Base-by-base conservation (phyloP, 2,888 invertebrate genomes). In the Ochropacha duplaris region DNA sequence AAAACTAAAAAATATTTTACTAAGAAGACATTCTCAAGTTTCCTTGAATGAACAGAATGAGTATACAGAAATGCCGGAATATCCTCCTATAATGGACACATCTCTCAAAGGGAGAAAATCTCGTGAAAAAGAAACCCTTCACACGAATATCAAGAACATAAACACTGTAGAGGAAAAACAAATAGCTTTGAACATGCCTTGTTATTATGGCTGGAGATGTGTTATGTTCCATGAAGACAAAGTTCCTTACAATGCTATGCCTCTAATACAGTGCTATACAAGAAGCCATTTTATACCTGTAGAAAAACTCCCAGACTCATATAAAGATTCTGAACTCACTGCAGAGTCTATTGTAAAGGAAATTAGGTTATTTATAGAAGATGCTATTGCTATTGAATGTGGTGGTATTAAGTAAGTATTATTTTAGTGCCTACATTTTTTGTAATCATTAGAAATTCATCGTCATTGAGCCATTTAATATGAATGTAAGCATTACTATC, bases 121-220 rank as follows among this genome's bases (percentile, higher is more conserved):
- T 70, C 92, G 95, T 50, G 79, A 88, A 58, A 83, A 89, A 0
- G 78, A 93, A 63, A 66, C 75, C 1, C 86, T 93, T 82, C 88
- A 95, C 71, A 90, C 95, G 16, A 92, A 94, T 75, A 94, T 97
- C 14, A 93, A 94, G 78, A 82, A 91, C 1, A 73, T 96, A 12
- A 93, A 94, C 58, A 97, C 97, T 0, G 94, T 97, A 0, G 98
- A 98, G 87, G 97, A 97, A 81, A 98, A 98, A 78, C 93, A 97
- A 71, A 95, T 97, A 55, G 96, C 96, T 69, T 76, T 97, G 24
- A 97, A 97, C 81, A 95, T 97, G 95, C 96, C 96, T 0, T 94
- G 94, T 54, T 97, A 96, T 81, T 98, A 96, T 81, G 97, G 98
- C 1, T 97, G 95, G 91, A 94, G 94, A 73, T 94, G 94, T 58